Evolutionary conservation across 1,140 invertebrate species (phyloP).

Genomic region (Leguminivora glycinivorella): DNA sequence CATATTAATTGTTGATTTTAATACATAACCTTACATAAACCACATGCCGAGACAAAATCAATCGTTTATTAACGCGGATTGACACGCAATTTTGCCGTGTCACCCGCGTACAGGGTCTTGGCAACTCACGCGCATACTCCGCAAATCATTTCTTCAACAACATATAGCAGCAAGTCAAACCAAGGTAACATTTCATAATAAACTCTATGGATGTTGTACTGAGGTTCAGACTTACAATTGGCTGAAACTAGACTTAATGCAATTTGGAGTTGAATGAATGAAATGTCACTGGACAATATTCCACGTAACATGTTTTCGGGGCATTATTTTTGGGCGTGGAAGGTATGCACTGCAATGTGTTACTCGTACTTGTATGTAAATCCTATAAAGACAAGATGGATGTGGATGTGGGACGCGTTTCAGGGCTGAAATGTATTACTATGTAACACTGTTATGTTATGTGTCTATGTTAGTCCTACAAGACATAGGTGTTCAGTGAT

Average conservation of each 20-base stretch:
- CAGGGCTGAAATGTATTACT: background rate
- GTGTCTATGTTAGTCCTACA: too few relatives aligned
- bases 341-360: background rate
- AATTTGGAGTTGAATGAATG: background rate
- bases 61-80: conserved; percentile 6
- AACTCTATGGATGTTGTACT: background rate
- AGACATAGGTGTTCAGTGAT: too few relatives aligned
- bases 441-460: too few relatives aligned
- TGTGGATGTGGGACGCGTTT: background rate
- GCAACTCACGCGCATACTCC: conserved; percentile 12
- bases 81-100: conserved; percentile 6
- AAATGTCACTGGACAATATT: conserved; percentile 17
- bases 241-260: background rate
- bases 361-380: background rate
- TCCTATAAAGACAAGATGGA: background rate
- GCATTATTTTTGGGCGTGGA: background rate
- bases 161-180: background rate
- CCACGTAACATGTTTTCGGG: conserved; percentile 7
- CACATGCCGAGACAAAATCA: background rate
- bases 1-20: background rate
- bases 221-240: background rate
- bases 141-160: background rate
- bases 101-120: conserved; percentile 13
- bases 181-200: background rate
- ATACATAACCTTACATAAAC: background rate